Base-by-base conservation (phyloP, 2,797 vertebrate species). In the Alauda arvensis region DNA sequence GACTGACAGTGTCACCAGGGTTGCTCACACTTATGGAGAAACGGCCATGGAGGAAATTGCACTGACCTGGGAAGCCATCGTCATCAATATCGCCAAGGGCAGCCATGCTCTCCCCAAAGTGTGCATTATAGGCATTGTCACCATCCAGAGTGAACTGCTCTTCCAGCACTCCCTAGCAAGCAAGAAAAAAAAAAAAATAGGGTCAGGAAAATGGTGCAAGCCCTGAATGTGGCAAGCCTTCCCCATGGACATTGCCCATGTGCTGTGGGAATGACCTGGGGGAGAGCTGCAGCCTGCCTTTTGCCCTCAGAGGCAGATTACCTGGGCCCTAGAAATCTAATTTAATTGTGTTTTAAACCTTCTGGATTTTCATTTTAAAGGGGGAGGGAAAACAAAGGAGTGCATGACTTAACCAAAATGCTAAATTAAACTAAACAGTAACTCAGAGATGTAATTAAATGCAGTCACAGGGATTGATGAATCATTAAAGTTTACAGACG, bases 51-150 rank as follows among this genome's bases (percentile, higher is more conserved):
- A 88, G 49, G 37, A 65, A 81, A 77, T 26, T 2, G 3, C 28
- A 96, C 98, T 77, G 31, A 99, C 99, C 99, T 98, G 98, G 97
- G 89, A 98, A 99, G n/a, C 99, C 98, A 13, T 99, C 99, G 0
- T 99, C 98, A 43, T 99, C 99, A 2, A 99, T 97, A 94, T 99
- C 99, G 0, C 98, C 98, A 1, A 99, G 97, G 9, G 97, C 88
- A 2, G 98, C 94, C 13, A 99, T 98, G 95, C 97, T 98, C 96
- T 99, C 99, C 90, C 99, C 99, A 55, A 99, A 99, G 96, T 99
- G 99, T 5, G 98, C 99, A 1, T 99, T 99, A 94, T 98, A 99
- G 85, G 98, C 95, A 0, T 94, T 89, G 37, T 99, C 98, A 14
- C 99, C 99, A 0, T 71, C 96, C 94, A 99, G 94, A 70, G 97